Evolutionary conservation across 2,797 vertebrate genomes (phyloP).

Genomic region (Sebastes cheni): DNA sequence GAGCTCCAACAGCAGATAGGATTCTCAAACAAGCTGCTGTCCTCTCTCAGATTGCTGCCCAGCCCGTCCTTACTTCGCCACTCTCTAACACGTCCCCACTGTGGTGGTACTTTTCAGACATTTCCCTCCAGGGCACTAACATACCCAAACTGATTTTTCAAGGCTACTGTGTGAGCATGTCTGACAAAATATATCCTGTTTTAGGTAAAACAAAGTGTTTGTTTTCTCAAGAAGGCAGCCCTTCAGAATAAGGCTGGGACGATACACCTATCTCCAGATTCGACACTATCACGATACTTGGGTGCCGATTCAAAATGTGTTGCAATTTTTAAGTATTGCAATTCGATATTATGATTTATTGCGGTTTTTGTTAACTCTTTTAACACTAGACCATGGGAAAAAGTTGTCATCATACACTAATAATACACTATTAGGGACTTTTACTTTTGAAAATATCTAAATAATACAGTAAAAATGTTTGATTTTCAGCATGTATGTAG

Average conservation of each 20-base stretch:
- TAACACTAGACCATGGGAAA: too few relatives aligned
- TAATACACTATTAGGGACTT: too few relatives aligned
- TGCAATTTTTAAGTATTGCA: too few relatives aligned
- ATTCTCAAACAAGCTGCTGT: slow-evolving; percentile 60
- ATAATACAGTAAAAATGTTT: too few relatives aligned
- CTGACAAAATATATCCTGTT: slow-evolving; percentile 12
- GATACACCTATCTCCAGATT: too few relatives aligned
- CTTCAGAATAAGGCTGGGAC: too few relatives aligned
- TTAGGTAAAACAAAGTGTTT: slow-evolving; percentile 2
- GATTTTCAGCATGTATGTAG: too few relatives aligned
- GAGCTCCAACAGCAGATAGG: slow-evolving; percentile 66
- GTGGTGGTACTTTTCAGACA: slow-evolving; percentile 3
- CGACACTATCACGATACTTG: too few relatives aligned
- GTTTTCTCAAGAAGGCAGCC: neutral
- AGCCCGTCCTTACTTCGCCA: slow-evolving; percentile 10
- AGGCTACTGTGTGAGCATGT: slow-evolving; percentile 4
- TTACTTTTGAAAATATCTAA: too few relatives aligned
- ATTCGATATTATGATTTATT: too few relatives aligned
- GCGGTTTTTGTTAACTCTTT: too few relatives aligned
- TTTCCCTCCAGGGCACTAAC: slow-evolving; percentile 7
- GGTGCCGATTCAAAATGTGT: accelerated
- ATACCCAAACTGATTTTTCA: slow-evolving; percentile 37
- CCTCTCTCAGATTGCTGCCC: slow-evolving; percentile 42
- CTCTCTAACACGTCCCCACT: slow-evolving; percentile 9
- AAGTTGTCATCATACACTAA: too few relatives aligned